phyloP scores from a whole-genome alignment of 2,888 invertebrate species.

The Ichneumoninae sp. region DNA sequence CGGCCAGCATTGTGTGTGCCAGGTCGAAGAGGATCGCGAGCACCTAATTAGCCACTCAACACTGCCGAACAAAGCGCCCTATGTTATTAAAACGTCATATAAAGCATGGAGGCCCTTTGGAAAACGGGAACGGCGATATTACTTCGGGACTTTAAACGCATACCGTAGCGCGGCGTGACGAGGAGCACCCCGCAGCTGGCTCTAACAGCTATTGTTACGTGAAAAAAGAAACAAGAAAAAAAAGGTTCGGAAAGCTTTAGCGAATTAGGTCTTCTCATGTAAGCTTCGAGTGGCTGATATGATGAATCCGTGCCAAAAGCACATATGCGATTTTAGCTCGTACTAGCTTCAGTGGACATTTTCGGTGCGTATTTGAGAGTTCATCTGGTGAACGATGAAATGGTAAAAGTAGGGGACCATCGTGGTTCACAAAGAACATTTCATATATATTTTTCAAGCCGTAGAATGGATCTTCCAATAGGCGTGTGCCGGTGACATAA shows the following conservation, averaged over 20 bases:
- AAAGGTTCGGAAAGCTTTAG: conserved; percentile 42
- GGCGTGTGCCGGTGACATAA: too few relatives aligned
- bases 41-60: conserved; percentile 80
- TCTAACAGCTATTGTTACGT: neutral
- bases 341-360: neutral
- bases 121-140: conserved; percentile 56
- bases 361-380: neutral
- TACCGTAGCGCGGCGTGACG: conserved; percentile 1
- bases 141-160: conserved; percentile 49
- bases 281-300: conserved; percentile 12
- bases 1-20: conserved; percentile 73
- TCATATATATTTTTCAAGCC: neutral
- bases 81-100: conserved; percentile 79
- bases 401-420: neutral
- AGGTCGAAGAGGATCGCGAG: conserved; percentile 72
- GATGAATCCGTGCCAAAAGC: neutral
- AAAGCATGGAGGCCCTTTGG: conserved; percentile 66
- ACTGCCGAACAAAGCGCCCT: conserved; percentile 75
- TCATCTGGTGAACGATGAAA: neutral
- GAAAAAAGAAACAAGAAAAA: conserved; percentile 18
- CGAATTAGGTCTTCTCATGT: conserved; percentile 30
- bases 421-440: neutral
- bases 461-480: too few relatives aligned
- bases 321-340: neutral
- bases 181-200: conserved; percentile 13